Evolutionary conservation across 2,888 invertebrate species (phyloP), one percentile per base, ranked within the genome.

Genomic region (Ischnura elegans): DNA sequence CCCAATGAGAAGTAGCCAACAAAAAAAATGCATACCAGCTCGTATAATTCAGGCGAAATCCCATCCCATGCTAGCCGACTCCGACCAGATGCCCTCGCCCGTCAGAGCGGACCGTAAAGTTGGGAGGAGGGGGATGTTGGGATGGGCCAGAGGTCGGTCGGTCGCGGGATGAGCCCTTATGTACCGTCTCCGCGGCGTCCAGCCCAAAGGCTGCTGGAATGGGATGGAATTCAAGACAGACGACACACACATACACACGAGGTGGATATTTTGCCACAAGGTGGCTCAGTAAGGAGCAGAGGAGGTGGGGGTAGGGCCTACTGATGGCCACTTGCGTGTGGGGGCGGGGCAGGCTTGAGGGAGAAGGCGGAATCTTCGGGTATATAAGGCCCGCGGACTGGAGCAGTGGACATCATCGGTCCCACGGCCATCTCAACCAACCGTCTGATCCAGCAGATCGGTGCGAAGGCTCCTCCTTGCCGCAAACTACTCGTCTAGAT

Each of bases 311-410:
- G 51, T 10, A 36, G 76, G 76, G 36, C 29, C 13, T 8, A 8
- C 1, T 19, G 76, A 25, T 61, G 76, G 76, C 76, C 29, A 76
- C 36, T 76, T 36, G 51, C 46, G 55, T 55, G 55, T 47, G 47
- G 87, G 55, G 86, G n/a, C 25, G 86, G 43, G 87, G 42, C 51
- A 51, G 36, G 25, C 51, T 19, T n/a, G 19, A 13, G 2, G 16
- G 5, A 47, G 5, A 19, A 19, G 51, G 51, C 19, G 51, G 76
- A 25, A 76, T 42, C 87, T 21, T 55, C 86, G 86, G n/a, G 87
- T 87, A 87, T 87, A 87, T 51, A 87, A 87, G 87, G 87, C 87
- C 87, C 46, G 87, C 46, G 55, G 87, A 29, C 87, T n/a, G 8
- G 42, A 51, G 36, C 47, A 10, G 87, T 42, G 55, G 42, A 29